Percentiles rank a stretch among this genome's conserved stretches.
Conservation (phyloP, 2,797 vertebrate genomes). For the Helostoma temminkii region DNA sequence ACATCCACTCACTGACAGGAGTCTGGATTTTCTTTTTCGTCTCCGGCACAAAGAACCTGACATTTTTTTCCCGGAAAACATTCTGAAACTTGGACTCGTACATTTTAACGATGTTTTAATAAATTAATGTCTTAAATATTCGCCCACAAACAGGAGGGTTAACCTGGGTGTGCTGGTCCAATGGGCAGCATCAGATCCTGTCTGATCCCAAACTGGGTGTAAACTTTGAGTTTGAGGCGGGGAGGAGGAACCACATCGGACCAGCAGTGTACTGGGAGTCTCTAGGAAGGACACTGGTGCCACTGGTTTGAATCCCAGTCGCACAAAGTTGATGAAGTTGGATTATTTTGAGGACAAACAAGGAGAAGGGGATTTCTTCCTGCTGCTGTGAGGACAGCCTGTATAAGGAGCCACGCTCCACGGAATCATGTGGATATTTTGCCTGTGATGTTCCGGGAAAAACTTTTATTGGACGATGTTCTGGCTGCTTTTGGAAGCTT, state of each 20-base stretch:
- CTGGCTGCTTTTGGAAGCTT: conserved; percentile 49
- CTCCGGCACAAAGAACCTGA: no score
- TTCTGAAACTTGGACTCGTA: no score
- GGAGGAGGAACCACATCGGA: conserved; percentile 32
- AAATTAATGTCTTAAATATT: not conserved
- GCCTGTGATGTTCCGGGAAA: conserved; percentile 51
- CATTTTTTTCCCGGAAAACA: no score
- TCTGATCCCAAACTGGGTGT: conserved; percentile 61
- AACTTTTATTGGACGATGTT: conserved; percentile 69
- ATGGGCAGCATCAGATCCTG: conserved; percentile 69
- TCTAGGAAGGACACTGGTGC: conserved; percentile 36
- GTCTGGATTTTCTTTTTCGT: no score
- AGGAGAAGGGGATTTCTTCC: not conserved
- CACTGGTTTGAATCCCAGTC: conserved; percentile 21
- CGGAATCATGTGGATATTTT: conserved; percentile 48
- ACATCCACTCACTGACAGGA: no score
- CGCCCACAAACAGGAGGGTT: conserved; percentile 10
- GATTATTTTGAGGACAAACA: conserved; percentile 36
- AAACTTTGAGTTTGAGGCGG: conserved; percentile 61
- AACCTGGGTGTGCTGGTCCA: conserved; percentile 29
- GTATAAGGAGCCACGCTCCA: conserved; percentile 7
- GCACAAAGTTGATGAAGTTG: conserved; percentile 40
- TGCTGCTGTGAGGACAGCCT: not conserved
- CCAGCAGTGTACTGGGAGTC: conserved; percentile 23
- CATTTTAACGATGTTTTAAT: not conserved